Percentiles rank a stretch among this genome's conserved stretches.
Evolutionary conservation across 2,797 vertebrate species (phyloP).

Genomic region (Enteromius argenteus): DNA sequence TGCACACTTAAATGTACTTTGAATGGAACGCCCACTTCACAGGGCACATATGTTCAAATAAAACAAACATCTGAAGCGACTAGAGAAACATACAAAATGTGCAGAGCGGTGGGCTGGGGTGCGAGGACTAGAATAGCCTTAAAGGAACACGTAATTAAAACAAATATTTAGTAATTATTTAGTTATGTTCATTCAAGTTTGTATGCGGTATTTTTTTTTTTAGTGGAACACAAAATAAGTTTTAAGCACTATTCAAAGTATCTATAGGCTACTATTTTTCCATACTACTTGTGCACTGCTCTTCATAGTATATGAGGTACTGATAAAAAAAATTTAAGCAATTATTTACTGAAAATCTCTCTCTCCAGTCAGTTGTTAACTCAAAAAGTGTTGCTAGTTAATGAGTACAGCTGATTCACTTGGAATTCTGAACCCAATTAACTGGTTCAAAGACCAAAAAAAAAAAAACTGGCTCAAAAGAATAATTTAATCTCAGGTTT

Average conservation of each 20-base stretch:
- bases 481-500: neutral
- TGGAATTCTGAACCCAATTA: neutral
- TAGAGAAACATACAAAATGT: too few relatives aligned
- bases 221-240: neutral
- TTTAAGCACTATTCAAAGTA: neutral
- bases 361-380: neutral
- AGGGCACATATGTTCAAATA: too few relatives aligned
- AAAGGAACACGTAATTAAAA: neutral
- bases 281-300: neutral
- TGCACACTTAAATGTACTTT: too few relatives aligned
- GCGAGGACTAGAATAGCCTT: too few relatives aligned
- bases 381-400: neutral
- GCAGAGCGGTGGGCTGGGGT: too few relatives aligned
- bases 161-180: neutral
- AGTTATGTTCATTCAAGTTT: neutral
- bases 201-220: neutral
- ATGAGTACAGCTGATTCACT: neutral
- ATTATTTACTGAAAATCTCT: slow-evolving; percentile 1
- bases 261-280: neutral
- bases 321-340: neutral
- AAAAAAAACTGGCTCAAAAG: neutral
- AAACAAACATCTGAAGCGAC: too few relatives aligned
- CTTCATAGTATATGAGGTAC: neutral
- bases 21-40: too few relatives aligned
- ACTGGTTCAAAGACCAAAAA: neutral